Evolutionary conservation across 2,113 vertebrate genomes (phyloP).

Genomic region (Hippocampus abdominalis): DNA sequence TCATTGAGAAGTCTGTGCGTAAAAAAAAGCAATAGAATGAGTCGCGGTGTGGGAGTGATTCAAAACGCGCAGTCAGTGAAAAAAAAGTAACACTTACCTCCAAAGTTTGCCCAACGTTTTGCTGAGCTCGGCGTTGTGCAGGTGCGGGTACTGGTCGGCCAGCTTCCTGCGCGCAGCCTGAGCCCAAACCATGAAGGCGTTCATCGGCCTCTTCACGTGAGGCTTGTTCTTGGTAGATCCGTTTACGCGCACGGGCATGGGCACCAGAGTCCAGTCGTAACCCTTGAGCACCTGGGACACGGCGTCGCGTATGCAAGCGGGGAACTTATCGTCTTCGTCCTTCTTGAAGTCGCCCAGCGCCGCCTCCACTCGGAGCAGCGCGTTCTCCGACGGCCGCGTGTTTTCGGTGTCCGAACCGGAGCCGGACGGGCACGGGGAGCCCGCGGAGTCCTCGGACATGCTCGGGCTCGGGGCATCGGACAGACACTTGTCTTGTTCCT

Average conservation of each 20-base stretch:
- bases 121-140: conserved; percentile 98
- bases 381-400: conserved; percentile 88
- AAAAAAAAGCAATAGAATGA: not conserved
- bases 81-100: conserved; percentile 75
- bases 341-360: conserved; percentile 82
- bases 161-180: conserved; percentile 95
- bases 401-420: conserved; percentile 95
- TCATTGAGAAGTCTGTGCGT: conserved; percentile 85
- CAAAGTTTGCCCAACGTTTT: conserved; percentile 94
- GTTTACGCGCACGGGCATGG: conserved; percentile 94
- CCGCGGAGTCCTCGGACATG: conserved; percentile 94
- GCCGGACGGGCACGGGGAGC: conserved; percentile 88
- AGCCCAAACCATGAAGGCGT: conserved; percentile 88
- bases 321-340: conserved; percentile 95
- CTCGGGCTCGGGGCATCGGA: conserved; percentile 94
- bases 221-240: conserved; percentile 94
- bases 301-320: conserved; percentile 93
- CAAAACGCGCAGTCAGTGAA: too few species aligned
- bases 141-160: conserved; percentile 93
- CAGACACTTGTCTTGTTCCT: conserved; percentile 95
- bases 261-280: conserved; percentile 98
- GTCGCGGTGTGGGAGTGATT: not conserved
- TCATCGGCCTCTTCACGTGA: conserved; percentile 86
- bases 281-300: conserved; percentile 98
- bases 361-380: conserved; percentile 76